Conservation (phyloP, 2,113 vertebrate genomes). For the Tychaedon coryphoeus region DNA sequence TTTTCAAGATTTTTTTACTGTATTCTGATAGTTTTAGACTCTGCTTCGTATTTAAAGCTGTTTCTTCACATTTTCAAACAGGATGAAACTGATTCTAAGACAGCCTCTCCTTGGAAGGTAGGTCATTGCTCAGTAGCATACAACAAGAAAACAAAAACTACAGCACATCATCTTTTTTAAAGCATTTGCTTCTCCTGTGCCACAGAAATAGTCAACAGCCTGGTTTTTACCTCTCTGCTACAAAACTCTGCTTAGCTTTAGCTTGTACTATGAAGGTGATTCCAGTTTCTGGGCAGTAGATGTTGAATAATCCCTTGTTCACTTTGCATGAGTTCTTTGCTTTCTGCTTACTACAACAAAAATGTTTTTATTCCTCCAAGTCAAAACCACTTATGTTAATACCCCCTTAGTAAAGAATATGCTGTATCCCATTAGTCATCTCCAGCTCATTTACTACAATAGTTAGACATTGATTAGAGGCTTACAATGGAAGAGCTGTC, state of each 20-base stretch:
- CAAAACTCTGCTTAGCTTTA: not conserved
- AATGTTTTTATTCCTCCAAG: not conserved
- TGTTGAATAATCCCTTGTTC: not conserved
- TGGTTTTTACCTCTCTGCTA: not conserved
- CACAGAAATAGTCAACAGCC: not conserved
- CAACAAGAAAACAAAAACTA: not conserved
- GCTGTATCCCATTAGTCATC: not conserved
- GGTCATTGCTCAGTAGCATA: not conserved
- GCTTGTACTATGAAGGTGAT: not conserved
- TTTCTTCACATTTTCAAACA: constrained; percentile 62
- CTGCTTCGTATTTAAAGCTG: not conserved
- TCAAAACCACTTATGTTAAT: not conserved
- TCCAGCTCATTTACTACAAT: not conserved
- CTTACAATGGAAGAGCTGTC: not conserved
- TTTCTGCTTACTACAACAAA: not conserved
- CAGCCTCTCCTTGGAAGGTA: constrained; percentile 97
- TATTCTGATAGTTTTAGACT: not conserved
- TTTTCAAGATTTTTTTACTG: not conserved
- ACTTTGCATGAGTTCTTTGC: not conserved
- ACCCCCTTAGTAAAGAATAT: not conserved
- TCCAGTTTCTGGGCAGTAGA: not conserved
- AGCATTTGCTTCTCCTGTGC: not conserved
- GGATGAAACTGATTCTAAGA: constrained; percentile 93
- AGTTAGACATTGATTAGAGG: not conserved
- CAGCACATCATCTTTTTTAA: not conserved